Percentiles rank a stretch among this genome's conserved stretches.
phyloP scores from a whole-genome alignment of 2,888 invertebrate genomes.

The Aradus depressus region DNA sequence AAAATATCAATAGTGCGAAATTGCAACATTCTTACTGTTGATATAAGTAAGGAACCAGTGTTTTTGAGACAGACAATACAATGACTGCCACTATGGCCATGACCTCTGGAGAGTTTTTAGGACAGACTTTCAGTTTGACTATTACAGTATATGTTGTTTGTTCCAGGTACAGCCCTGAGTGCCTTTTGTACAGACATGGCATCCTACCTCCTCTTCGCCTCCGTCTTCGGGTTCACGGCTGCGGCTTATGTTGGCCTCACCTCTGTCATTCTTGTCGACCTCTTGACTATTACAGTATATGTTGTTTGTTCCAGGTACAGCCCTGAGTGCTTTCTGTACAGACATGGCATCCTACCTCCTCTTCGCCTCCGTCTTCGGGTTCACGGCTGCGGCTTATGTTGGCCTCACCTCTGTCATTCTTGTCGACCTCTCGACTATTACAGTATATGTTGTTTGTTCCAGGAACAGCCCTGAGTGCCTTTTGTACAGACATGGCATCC shows the following conservation, averaged over 20 bases:
- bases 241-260: conserved; percentile 96
- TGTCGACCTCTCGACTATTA: no score
- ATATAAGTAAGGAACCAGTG: no score
- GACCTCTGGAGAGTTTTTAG: no score
- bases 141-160: no score
- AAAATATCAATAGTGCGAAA: no score
- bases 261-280: conserved; percentile 87
- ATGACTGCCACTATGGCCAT: no score
- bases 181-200: conserved; percentile 61
- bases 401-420: conserved; percentile 92
- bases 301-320: conserved; percentile 59
- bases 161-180: conserved; percentile 66
- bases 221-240: conserved; percentile 77
- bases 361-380: conserved; percentile 73
- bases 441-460: no score
- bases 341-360: conserved; percentile 61
- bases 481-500: conserved; percentile 58
- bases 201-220: conserved; percentile 63
- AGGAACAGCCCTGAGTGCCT: conserved; percentile 72
- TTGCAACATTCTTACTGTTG: no score
- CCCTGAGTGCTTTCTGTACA: conserved; percentile 61
- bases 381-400: conserved; percentile 89
- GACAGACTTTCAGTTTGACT: no score
- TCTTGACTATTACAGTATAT: no score
- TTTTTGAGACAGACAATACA: no score